Base-by-base conservation (phyloP, 2,113 vertebrate species). In the Cottus gobio region DNA sequence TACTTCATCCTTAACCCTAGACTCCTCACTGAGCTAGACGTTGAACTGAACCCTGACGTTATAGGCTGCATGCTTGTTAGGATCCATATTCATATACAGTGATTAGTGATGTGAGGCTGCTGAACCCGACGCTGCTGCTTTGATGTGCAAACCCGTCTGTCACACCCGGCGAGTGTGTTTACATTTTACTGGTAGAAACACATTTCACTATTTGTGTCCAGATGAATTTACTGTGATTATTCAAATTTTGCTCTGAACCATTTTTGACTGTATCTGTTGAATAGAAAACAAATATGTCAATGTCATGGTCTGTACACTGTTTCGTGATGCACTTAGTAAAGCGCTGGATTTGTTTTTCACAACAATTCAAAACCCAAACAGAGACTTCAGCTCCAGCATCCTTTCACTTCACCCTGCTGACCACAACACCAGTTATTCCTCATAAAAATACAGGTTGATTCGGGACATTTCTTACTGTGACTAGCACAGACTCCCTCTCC, bases 401-500 rank as follows among this genome's bases (percentile, higher is more conserved):
- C 52, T 71, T 73, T 61, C 18, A 57, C 36, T n/a, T 74, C 52
- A 16, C 13, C n/a, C 30, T 22, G 9, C 30, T 58, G 11, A 57
- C 71, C 7, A n/a, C 24, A 16, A 12, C 4, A 44, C 0, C 0
- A 56, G n/a, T 26, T 31, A 39, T 13, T 56, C 10, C 20, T 42
- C 10, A 30, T 46, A 16, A 30, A 28, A 50, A 54, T 11, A 57
- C n/a, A 77, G 26, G 13, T 46, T 46, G 20, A 63, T 58, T 37
- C 64, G 24, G 22, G 39, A 60, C 16, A 28, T 20, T 16, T 67
- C n/a, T 66, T 18, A 24, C 30, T 78, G 15, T 64, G 26, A 73
- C 61, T 22, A 22, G 22, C 36, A 50, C 71, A 77, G 61, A 82
- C 87, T 90, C 85, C 70, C 77, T 84, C 80, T 44, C 65, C 36